A percentile compares a stretch with the other conserved stretches of the same genome.
These are phyloP conservation scores for Drosophila atripex DNA, from an alignment of 2,888 invertebrate genomes.

Conservation along the genomic window DNA sequence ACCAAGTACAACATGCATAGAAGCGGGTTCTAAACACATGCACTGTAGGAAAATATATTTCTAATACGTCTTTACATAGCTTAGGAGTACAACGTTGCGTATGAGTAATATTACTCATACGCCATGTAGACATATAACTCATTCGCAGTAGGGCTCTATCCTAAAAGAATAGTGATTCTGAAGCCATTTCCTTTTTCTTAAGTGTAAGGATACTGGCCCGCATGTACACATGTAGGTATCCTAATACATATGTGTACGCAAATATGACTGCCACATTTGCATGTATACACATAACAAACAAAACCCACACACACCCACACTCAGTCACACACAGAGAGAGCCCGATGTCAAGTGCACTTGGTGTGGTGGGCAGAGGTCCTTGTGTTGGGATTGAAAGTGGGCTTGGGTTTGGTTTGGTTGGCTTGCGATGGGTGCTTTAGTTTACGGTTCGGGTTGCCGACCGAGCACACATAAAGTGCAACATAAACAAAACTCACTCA, in stretches of 20 bases:
- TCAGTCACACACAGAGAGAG: conserved; percentile 6
- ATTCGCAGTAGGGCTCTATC: not conserved
- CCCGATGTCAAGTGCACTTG: conserved; percentile 63
- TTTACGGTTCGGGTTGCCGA: conserved; percentile 58
- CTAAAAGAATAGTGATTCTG: too few species aligned
- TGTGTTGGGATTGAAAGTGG: conserved; percentile 11
- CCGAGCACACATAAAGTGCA: conserved; percentile 59
- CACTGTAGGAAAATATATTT: conserved; percentile 6
- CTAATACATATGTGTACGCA: conserved; percentile 47
- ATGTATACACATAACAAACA: conserved; percentile 43
- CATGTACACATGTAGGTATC: not conserved
- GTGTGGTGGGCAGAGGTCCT: conserved; percentile 19
- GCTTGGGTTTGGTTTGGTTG: conserved; percentile 4
- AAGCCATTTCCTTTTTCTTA: not conserved
- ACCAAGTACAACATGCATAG: conserved; percentile 32
- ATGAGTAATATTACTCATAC: conserved; percentile 2
- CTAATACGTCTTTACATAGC: too few species aligned
- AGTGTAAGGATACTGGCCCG: conserved; percentile 8
- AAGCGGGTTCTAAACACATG: conserved; percentile 23
- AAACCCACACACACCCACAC: conserved; percentile 9
- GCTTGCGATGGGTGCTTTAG: conserved; percentile 31
- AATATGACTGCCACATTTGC: conserved; percentile 70
- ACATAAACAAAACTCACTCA: conserved; percentile 66
- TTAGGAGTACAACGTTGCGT: not conserved
- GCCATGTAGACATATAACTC: not conserved